phyloP scores from a whole-genome alignment of 2,888 invertebrate genomes.

The Neocrepidodera transversa region DNA sequence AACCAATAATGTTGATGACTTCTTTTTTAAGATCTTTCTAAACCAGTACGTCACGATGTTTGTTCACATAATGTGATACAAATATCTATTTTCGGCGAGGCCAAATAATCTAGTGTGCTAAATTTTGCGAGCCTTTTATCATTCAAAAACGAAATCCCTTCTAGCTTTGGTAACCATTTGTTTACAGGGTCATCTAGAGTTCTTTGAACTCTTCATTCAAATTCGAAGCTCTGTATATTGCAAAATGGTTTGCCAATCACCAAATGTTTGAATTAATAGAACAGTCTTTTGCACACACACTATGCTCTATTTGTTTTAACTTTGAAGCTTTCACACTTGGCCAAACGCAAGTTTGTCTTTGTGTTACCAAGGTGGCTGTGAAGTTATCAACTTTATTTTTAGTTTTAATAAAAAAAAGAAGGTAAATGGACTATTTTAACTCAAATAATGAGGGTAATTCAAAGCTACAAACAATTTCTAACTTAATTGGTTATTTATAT shows the following conservation, averaged over 20 bases:
- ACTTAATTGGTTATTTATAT: no score
- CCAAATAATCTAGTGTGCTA: constrained; percentile 2
- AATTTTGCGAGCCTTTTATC: not conserved
- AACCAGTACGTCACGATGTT: constrained; percentile 48
- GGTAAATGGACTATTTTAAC: not conserved
- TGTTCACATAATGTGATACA: constrained; percentile 41
- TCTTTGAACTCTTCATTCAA: constrained; percentile 49
- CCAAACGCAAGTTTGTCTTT: constrained; percentile 9
- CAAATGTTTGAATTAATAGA: constrained; percentile 13
- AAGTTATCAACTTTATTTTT: not conserved
- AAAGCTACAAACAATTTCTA: no score
- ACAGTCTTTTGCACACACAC: constrained; percentile 8
- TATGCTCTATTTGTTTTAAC: constrained; percentile 17
- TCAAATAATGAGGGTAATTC: no score
- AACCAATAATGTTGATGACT: constrained; percentile 43
- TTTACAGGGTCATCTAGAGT: constrained; percentile 51
- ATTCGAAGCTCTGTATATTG: constrained; percentile 34
- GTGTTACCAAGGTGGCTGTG: constrained; percentile 2
- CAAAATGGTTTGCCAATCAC: constrained; percentile 26
- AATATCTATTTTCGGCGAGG: constrained; percentile 22
- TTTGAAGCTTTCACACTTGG: not conserved
- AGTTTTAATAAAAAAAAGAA: not conserved
- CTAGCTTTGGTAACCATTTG: constrained; percentile 29
- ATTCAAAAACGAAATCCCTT: constrained; percentile 2
- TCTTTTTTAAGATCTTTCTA: constrained; percentile 42